These are phyloP conservation scores for Ctenomys sociabilis DNA, from an alignment of 2,113 vertebrate genomes.

Conservation along the genomic window DNA sequence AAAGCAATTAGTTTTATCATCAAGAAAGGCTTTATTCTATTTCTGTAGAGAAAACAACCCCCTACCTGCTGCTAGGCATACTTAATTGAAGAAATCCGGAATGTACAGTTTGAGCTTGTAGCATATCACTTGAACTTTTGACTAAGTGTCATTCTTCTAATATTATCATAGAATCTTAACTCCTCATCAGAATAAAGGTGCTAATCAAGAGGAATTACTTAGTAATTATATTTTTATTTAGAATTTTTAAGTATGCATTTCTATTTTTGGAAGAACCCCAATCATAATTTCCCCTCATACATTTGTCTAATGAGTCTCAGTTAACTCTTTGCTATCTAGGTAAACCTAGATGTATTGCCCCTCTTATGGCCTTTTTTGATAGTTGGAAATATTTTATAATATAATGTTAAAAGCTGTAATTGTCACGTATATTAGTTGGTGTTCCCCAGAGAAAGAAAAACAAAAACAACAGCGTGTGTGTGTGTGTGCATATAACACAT, in stretches of 20 bases:
- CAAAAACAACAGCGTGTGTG: not conserved
- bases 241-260: slow-evolving; percentile 57
- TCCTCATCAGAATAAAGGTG: slow-evolving; percentile 42
- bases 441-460: not conserved
- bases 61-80: slow-evolving; percentile 28
- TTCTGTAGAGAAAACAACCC: slow-evolving; percentile 14
- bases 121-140: slow-evolving; percentile 69
- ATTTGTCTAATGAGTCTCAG: slow-evolving; percentile 13
- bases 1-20: slow-evolving; percentile 47
- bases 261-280: slow-evolving; percentile 30
- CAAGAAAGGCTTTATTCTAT: slow-evolving; percentile 13
- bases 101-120: slow-evolving; percentile 8
- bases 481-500: too few relatives aligned
- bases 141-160: slow-evolving; percentile 64
- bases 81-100: slow-evolving; percentile 47
- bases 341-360: not conserved
- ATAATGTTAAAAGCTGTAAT: not conserved
- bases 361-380: not conserved
- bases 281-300: not conserved
- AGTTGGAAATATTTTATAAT: not conserved
- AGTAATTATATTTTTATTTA: slow-evolving; percentile 73
- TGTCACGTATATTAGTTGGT: not conserved
- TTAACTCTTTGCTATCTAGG: slow-evolving; percentile 39
- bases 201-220: slow-evolving; percentile 72
- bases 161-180: slow-evolving; percentile 54